phyloP scores from a whole-genome alignment of 2,113 vertebrate species.

The Xenopus laevis region DNA sequence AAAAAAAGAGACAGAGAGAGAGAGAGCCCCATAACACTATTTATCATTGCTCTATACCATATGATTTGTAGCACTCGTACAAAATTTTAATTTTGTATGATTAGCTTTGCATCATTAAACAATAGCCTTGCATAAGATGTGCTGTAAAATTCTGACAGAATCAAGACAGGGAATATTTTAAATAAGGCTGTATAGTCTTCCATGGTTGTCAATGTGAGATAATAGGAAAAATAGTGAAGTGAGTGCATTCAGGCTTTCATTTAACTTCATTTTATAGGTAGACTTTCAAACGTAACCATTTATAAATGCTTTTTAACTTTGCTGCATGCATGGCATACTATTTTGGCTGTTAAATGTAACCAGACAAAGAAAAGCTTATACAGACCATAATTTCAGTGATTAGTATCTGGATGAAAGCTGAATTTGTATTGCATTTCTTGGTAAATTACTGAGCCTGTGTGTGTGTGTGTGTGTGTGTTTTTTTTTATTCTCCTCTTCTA shows the following conservation, averaged over 20 bases:
- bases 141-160: slow-evolving; percentile 83
- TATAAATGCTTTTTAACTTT: slow-evolving; percentile 69
- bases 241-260: slow-evolving; percentile 68
- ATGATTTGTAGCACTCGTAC: slow-evolving; percentile 87
- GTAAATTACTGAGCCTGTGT: slow-evolving; percentile 81
- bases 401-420: slow-evolving; percentile 65
- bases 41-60: slow-evolving; percentile 88
- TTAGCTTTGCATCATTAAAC: slow-evolving; percentile 99
- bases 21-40: slow-evolving; percentile 85
- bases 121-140: slow-evolving; percentile 83
- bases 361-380: slow-evolving; percentile 66
- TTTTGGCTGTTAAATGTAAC: slow-evolving; percentile 67
- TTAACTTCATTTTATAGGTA: slow-evolving; percentile 74
- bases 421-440: slow-evolving; percentile 85
- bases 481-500: slow-evolving; percentile 52
- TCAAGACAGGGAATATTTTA: slow-evolving; percentile 87
- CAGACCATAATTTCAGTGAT: slow-evolving; percentile 79
- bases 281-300: slow-evolving; percentile 72
- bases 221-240: slow-evolving; percentile 73
- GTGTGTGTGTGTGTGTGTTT: slow-evolving; percentile 60
- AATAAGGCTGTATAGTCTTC: slow-evolving; percentile 74
- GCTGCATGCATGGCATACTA: slow-evolving; percentile 59
- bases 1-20: slow-evolving; percentile 73
- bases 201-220: slow-evolving; percentile 76
- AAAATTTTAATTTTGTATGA: slow-evolving; percentile 99